Evolutionary conservation across 2,888 invertebrate genomes (phyloP).

Genomic region (Magallana nippona): DNA sequence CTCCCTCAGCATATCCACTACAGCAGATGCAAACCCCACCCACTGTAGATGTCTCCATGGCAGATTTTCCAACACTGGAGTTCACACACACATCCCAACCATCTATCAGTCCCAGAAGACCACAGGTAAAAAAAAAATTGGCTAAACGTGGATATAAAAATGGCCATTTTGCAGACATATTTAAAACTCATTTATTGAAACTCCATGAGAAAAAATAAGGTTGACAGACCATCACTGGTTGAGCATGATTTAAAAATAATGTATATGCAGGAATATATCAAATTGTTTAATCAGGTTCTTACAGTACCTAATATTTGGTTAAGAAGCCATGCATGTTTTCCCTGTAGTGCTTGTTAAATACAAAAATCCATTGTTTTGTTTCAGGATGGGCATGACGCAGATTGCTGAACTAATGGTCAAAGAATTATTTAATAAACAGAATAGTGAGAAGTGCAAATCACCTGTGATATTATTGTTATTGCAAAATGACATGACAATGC

Average conservation of each 20-base stretch:
- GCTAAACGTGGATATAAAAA: background rate
- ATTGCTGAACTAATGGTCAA: background rate
- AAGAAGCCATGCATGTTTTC: background rate
- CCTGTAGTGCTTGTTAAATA: background rate
- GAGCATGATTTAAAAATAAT: too few relatives aligned
- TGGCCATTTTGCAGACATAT: too few relatives aligned
- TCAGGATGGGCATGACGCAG: constrained; percentile 3
- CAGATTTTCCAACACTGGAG: background rate
- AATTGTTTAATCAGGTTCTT: background rate
- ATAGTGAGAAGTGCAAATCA: background rate
- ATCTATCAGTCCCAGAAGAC: constrained; percentile 9
- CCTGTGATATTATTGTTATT: background rate
- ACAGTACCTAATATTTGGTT: background rate
- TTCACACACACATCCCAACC: constrained; percentile 7
- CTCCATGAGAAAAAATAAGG: too few relatives aligned
- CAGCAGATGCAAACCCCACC: background rate
- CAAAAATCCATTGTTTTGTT: background rate
- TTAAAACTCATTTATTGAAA: too few relatives aligned
- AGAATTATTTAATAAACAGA: too few relatives aligned
- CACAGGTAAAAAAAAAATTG: background rate
- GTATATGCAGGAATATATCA: too few relatives aligned
- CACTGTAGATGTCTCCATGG: constrained; percentile 33
- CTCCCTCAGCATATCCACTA: background rate
- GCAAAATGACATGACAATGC: too few relatives aligned
- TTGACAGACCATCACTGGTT: too few relatives aligned